These are phyloP conservation scores for Venturia canescens DNA, from an alignment of 1,140 invertebrate species.

Conservation along the genomic window DNA sequence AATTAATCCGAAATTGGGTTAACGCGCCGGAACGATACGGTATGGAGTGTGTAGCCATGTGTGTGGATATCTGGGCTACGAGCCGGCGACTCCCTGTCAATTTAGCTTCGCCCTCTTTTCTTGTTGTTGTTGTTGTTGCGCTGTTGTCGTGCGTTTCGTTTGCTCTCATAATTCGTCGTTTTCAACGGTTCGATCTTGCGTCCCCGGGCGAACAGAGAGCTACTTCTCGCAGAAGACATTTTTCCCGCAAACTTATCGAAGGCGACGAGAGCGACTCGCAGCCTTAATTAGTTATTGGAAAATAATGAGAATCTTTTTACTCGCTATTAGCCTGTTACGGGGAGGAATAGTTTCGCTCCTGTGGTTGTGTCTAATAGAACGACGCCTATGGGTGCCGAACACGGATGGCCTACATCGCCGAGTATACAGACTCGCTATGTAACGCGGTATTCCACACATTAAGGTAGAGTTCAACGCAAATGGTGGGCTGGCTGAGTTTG, in stretches of 20 bases:
- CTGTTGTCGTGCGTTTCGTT: not conserved
- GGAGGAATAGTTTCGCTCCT: too few species aligned
- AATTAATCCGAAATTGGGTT: conserved; percentile 51
- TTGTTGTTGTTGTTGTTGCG: not conserved
- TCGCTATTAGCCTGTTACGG: not conserved
- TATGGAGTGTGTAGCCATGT: too few species aligned
- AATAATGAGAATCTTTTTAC: conserved; percentile 39
- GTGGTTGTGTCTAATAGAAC: not conserved
- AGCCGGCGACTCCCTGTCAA: not conserved
- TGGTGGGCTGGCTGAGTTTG: not conserved
- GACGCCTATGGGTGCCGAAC: not conserved
- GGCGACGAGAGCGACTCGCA: too few species aligned
- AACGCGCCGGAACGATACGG: conserved; percentile 13
- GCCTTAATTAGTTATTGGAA: conserved; percentile 26
- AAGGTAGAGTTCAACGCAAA: conserved; percentile 4
- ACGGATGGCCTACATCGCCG: not conserved
- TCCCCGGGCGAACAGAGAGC: not conserved
- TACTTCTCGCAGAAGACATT: too few species aligned
- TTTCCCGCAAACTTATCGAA: not conserved
- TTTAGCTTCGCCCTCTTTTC: not conserved
- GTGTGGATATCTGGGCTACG: not conserved
- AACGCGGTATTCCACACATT: conserved; percentile 3
- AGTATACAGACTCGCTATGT: not conserved
- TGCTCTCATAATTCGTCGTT: too few species aligned
- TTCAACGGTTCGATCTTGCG: not conserved